These are phyloP conservation scores for Rhamphomyia laevipes DNA, from an alignment of 2,888 invertebrate species.

Conservation along the genomic window DNA sequence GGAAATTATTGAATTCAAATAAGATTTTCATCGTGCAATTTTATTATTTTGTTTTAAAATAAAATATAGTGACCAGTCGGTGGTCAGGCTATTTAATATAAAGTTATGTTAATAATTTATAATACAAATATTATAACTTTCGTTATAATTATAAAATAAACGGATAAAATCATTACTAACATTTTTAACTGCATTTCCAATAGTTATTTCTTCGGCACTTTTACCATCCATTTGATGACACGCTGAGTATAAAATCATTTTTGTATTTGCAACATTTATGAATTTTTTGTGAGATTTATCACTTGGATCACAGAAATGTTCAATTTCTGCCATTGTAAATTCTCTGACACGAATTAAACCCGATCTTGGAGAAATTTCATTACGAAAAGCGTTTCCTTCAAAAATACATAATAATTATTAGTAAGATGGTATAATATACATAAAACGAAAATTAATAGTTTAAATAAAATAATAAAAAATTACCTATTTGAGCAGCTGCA, in stretches of 20 bases:
- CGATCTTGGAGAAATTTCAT: constrained; percentile 97
- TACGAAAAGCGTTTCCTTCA: constrained; percentile 77
- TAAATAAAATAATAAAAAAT: constrained; percentile 1
- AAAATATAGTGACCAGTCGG: no score
- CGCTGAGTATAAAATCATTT: constrained; percentile 82
- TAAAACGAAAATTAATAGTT: constrained; percentile 36
- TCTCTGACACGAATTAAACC: constrained; percentile 92
- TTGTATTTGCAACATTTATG: constrained; percentile 56
- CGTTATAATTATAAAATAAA: no score
- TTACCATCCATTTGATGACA: constrained; percentile 97
- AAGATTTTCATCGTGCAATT: no score
- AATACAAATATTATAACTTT: no score
- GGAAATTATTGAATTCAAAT: no score
- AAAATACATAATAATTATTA: not conserved
- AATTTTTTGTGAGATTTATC: constrained; percentile 89
- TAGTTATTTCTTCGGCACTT: constrained; percentile 59
- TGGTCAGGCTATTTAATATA: no score
- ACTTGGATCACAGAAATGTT: constrained; percentile 93
- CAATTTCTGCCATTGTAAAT: constrained; percentile 99
- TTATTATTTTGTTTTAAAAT: no score
- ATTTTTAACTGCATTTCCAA: constrained; percentile 78
- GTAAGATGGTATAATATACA: no score
- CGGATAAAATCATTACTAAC: no score
- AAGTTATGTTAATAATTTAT: constrained; percentile 1
- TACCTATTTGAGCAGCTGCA: constrained; percentile 96